Base-by-base conservation (phyloP, 2,797 vertebrate genomes). In the Leucoraja ocellata region DNA sequence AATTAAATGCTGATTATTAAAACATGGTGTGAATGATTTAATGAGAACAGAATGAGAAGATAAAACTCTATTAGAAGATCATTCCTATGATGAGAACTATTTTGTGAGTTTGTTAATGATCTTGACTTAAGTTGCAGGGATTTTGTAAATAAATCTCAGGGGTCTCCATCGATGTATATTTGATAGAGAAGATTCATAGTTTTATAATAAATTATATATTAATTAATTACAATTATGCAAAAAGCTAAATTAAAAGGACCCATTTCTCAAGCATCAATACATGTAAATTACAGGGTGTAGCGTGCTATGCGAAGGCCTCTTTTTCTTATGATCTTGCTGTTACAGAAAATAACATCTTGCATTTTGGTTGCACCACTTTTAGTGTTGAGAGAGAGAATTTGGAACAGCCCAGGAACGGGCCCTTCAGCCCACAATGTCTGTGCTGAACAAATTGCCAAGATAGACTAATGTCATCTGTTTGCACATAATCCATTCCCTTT, bases 1-100 rank as follows among this genome's bases (percentile, higher is more conserved):
- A 88, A 88, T 88, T 88, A 65, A 88, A 16, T 88, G 61, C 61
- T 65, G 14, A 88, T 88, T 63, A 65, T 63, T 81, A 79, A 86
- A 63, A 63, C 32, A 8, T 86, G 21, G 61, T 63, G 83, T 88
- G 28, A 32, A 32, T n/a, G 28, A 65, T 88, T 88, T 88, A 65
- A 88, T 65, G 61, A 88, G 83, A 88, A 88, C 61, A 65, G 83
- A 88, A 65, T 32, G 58, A 88, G 58, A 14, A 13, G 5, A n/a
- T 65, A 88, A 63, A 88, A n/a, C 83, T 88, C 83, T 88, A 65
- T 65, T 63, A 32, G 83, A 13, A 61, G 54, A 88, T 88, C 83
- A 88, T 61, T 65, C 4, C 58, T 65, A 61, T 88, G 83, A 32
- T 65, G 28, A 65, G 28, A 5, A 88, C 14, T 88, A 88, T 65